Conservation (phyloP, 2,888 invertebrate species). For the Agonopterix heracliana region DNA sequence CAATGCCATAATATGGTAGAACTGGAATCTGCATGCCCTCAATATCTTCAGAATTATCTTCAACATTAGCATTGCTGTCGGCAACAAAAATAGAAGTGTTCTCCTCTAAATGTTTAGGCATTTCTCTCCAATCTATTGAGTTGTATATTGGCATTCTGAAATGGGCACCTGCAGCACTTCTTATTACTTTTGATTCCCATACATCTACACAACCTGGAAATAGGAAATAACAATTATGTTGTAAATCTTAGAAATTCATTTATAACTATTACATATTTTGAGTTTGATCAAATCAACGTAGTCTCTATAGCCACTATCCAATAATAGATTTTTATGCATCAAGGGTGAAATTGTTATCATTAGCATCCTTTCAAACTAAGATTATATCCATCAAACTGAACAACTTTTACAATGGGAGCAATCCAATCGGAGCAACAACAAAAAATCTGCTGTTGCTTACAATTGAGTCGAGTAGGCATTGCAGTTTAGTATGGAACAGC, state of each 20-base stretch:
- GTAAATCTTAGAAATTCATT: not conserved
- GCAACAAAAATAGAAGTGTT: conserved; percentile 79
- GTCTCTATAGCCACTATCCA: too few species aligned
- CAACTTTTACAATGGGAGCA: too few species aligned
- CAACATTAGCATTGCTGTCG: conserved; percentile 74
- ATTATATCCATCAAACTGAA: too few species aligned
- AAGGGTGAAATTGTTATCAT: too few species aligned
- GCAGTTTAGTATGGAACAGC: too few species aligned
- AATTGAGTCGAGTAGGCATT: too few species aligned
- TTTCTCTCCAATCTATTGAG: conserved; percentile 80
- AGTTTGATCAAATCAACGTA: too few species aligned
- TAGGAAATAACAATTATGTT: conserved; percentile 2
- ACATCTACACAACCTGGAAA: conserved; percentile 88
- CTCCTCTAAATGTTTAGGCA: conserved; percentile 62
- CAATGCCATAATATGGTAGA: conserved; percentile 78
- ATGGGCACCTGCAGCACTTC: conserved; percentile 90
- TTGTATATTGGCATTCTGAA: conserved; percentile 84
- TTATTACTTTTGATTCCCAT: conserved; percentile 92
- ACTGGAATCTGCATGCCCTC: conserved; percentile 59
- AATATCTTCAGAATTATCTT: conserved; percentile 20
- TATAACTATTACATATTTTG: too few species aligned
- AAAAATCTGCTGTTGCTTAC: too few species aligned
- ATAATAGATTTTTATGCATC: too few species aligned
- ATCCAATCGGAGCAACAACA: too few species aligned
- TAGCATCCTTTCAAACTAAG: too few species aligned